Evolutionary conservation across 2,797 vertebrate species (phyloP), one percentile per base, ranked within the genome.

Genomic region (Iguana delicatissima): DNA sequence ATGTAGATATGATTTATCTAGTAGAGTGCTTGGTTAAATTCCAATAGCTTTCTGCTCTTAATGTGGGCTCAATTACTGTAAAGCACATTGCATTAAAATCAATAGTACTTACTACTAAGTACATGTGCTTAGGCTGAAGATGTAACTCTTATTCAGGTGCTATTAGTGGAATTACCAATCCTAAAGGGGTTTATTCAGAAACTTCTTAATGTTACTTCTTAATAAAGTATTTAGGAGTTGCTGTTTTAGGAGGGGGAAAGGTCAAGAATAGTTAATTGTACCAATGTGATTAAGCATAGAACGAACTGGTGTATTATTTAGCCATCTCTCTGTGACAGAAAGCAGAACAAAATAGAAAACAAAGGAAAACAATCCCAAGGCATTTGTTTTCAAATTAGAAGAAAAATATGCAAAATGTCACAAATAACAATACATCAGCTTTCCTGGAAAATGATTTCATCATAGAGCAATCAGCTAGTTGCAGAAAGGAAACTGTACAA

Each of bases 91-190:
- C 67, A 2, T 76, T 87, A 10, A 1, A 72, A 74, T 73, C 32
- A 92, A 82, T 55, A 64, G 12, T 86, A 80, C 38, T 83, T 73
- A 38, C 20, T 38, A 42, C 29, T 74, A 57, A 89, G 29, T 83
- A 50, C 13, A 22, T 86, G 72, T 38, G 50, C n/a, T 84, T 89
- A 76, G 55, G 55, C 6, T 38, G 46, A 79, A 77, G n/a, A 24
- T 55, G 26, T 32, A 79, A 32, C n/a, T 32, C 2, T 57, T 81
- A 72, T 46, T 62, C 14, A 83, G 35, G 6, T 32, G n/a, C 6
- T 52, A 32, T 69, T 38, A 52, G 46, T 55, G 10, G n/a, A 84
- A n/a, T 85, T 89, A 89, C 35, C 57, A 35, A 59, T 62, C 52
- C 74, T 86, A 76, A 77, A 76, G 8, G 35, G 57, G 35, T 35